Evolutionary conservation across 2,113 vertebrate species (phyloP).

Genomic region (Epinephelus moara): DNA sequence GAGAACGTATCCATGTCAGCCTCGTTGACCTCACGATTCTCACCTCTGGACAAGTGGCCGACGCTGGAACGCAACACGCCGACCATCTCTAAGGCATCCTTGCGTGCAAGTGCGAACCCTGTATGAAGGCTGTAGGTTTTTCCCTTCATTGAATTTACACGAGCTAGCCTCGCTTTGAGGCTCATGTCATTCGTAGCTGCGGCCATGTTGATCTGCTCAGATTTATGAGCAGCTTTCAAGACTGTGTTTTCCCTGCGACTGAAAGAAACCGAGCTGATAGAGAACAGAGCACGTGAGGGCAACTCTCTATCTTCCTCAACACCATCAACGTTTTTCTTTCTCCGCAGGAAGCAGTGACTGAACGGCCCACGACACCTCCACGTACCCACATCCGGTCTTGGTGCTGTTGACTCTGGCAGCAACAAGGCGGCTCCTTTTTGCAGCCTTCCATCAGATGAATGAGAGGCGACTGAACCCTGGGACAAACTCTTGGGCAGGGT

Average conservation of each 20-base stretch:
- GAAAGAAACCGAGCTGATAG: constrained; percentile 33
- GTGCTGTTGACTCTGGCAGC: constrained; percentile 75
- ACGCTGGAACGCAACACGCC: constrained; percentile 88
- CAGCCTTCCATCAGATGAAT: constrained; percentile 72
- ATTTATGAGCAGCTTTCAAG: constrained; percentile 57
- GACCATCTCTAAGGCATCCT: constrained; percentile 93
- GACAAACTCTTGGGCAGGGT: constrained; percentile 91
- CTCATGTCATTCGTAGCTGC: constrained; percentile 81
- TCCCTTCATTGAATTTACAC: constrained; percentile 90
- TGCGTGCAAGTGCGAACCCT: constrained; percentile 91
- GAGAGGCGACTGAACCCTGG: constrained; percentile 86
- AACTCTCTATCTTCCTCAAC: constrained; percentile 73
- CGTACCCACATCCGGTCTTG: constrained; percentile 84
- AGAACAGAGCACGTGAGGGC: constrained; percentile 20
- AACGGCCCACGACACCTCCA: constrained; percentile 91
- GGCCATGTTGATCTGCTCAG: constrained; percentile 70
- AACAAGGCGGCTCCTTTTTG: constrained; percentile 75
- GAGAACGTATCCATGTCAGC: constrained; percentile 88
- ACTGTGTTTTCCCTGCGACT: constrained; percentile 27
- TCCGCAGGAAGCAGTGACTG: constrained; percentile 91
- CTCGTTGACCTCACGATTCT: constrained; percentile 77
- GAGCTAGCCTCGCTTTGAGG: constrained; percentile 86
- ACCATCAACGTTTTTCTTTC: constrained; percentile 74
- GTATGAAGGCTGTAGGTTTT: constrained; percentile 90
- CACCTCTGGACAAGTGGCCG: constrained; percentile 63